These are phyloP conservation scores for Patiria miniata DNA, from an alignment of 35 echinoderm and acorn worm genomes.

Conservation along the genomic window DNA sequence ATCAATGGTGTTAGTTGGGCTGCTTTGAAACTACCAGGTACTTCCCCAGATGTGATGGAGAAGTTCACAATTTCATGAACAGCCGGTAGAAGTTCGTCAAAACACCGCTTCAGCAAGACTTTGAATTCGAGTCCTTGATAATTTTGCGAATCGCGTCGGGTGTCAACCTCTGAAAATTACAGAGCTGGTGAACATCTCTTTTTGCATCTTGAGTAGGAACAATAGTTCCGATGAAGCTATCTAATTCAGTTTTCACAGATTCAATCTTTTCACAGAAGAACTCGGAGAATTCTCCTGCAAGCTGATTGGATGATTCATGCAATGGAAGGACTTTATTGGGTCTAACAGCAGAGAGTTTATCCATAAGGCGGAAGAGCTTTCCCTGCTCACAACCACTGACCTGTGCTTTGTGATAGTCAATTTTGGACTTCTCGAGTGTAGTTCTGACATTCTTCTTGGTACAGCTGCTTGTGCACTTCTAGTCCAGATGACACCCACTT, in stretches of 20 bases:
- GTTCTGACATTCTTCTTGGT: conserved; percentile 28
- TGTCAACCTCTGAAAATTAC: neutral
- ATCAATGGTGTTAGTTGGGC: conserved; percentile 40
- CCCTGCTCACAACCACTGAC: conserved; percentile 47
- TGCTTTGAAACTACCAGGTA: conserved; percentile 38
- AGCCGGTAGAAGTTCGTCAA: conserved; percentile 41
- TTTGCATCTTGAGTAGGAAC: neutral
- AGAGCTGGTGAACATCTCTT: neutral
- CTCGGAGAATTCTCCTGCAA: neutral
- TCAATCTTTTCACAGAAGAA: neutral
- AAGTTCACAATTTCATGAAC: conserved; percentile 42
- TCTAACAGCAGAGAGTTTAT: neutral
- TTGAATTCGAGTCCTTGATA: neutral
- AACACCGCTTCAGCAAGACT: no score
- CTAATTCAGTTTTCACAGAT: neutral
- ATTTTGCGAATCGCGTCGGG: neutral
- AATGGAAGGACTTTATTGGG: neutral
- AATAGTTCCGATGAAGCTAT: neutral
- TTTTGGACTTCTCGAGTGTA: conserved; percentile 57
- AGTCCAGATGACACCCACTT: conserved; percentile 55
- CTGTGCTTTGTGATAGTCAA: conserved; percentile 39
- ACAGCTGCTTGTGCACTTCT: conserved; percentile 55
- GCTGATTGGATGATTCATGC: neutral
- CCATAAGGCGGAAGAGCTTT: conserved; percentile 15
- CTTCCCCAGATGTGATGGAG: conserved; percentile 44